phyloP scores from a whole-genome alignment of 2,888 invertebrate genomes.

The Pseudococcus jackbeardsleyi region DNA sequence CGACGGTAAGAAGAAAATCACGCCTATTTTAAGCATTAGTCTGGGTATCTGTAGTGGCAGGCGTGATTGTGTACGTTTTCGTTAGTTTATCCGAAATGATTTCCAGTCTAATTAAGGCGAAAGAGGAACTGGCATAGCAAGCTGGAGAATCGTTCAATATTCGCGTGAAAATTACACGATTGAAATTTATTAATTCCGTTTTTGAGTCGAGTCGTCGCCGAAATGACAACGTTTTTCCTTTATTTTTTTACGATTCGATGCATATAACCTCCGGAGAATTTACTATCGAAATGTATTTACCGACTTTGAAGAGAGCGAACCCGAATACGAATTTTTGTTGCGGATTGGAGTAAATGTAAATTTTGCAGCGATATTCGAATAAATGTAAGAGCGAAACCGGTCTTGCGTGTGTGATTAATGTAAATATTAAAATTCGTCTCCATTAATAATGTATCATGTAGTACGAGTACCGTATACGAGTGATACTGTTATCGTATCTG shows the following conservation, averaged over 20 bases:
- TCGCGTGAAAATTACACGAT: not conserved
- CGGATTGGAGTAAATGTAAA: not conserved
- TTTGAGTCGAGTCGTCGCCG: not conserved
- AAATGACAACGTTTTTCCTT: slow-evolving; percentile 1
- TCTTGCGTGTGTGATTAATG: slow-evolving; percentile 27
- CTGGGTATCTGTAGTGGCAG: not conserved
- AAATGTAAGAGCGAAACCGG: not conserved
- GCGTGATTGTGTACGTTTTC: not conserved
- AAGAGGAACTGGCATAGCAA: not conserved
- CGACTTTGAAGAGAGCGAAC: not conserved
- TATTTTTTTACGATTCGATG: not conserved
- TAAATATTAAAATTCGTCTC: slow-evolving; percentile 50
- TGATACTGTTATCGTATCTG: slow-evolving; percentile 29
- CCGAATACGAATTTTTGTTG: not conserved
- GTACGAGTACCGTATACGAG: slow-evolving; percentile 41
- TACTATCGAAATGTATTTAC: not conserved
- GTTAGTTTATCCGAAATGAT: not conserved
- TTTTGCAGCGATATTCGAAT: not conserved
- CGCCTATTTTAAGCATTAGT: not conserved
- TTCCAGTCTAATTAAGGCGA: not conserved
- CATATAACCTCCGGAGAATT: not conserved
- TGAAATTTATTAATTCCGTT: slow-evolving; percentile 26
- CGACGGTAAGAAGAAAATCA: not conserved
- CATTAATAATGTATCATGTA: slow-evolving; percentile 46
- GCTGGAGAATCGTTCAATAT: not conserved